Conservation (phyloP, 2,888 invertebrate genomes). For the Alsophila aescularia region DNA sequence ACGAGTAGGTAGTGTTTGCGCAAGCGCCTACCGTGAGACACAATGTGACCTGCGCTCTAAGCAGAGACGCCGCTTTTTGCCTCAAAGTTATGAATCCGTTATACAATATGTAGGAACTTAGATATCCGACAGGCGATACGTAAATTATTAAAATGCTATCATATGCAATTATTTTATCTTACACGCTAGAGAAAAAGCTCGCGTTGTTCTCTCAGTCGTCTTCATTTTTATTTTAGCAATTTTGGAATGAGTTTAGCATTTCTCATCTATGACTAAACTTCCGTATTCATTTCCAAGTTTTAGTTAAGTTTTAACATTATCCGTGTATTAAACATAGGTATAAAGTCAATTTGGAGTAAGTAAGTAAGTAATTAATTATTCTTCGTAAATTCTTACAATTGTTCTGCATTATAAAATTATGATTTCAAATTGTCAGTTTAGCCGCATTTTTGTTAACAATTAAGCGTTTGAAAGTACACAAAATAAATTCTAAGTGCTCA, state of each 20-base stretch:
- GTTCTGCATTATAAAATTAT: constrained; percentile 27
- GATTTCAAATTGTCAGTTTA: constrained; percentile 28
- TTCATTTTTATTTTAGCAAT: neutral
- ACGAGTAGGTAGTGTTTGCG: constrained; percentile 63
- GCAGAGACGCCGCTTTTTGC: constrained; percentile 51
- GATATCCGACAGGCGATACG: constrained; percentile 37
- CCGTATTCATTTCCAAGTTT: too few relatives aligned
- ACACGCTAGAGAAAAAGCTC: constrained; percentile 1
- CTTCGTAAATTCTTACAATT: neutral
- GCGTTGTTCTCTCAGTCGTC: neutral
- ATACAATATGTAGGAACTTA: constrained; percentile 66
- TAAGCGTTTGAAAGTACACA: constrained; percentile 53
- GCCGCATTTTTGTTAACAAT: constrained; percentile 35
- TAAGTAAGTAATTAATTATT: too few relatives aligned
- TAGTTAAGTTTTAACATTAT: too few relatives aligned
- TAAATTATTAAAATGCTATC: constrained; percentile 20
- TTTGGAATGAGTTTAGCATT: neutral
- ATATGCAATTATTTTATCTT: constrained; percentile 9
- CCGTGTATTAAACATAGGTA: too few relatives aligned
- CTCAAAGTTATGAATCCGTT: constrained; percentile 59
- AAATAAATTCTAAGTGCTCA: constrained; percentile 35
- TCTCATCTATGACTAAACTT: too few relatives aligned
- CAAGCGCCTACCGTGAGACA: constrained; percentile 63
- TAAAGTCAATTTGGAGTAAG: neutral
- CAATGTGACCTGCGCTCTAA: constrained; percentile 46